Conservation (phyloP, 2,888 invertebrate genomes). For the Cheilosia pagana region DNA sequence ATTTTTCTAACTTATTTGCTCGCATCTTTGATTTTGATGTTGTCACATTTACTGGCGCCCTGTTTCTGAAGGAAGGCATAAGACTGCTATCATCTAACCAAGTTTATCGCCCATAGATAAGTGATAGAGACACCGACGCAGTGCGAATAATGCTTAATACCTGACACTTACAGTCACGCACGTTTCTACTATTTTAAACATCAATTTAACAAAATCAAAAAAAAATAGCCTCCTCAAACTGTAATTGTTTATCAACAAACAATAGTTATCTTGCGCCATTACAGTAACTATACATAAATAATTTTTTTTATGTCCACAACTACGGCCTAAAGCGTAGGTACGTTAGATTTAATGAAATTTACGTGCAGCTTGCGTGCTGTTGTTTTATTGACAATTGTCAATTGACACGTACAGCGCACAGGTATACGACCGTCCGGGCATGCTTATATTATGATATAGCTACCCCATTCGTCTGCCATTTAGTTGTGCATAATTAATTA, state of each 20-base stretch:
- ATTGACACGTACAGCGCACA: neutral
- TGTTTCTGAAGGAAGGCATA: too few relatives aligned
- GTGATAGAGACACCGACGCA: neutral
- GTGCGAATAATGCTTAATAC: too few relatives aligned
- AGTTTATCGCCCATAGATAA: neutral
- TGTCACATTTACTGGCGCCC: too few relatives aligned
- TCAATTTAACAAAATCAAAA: too few relatives aligned
- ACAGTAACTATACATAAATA: neutral
- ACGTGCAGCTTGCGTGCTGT: conserved; percentile 45
- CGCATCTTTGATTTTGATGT: too few relatives aligned
- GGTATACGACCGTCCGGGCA: conserved; percentile 20
- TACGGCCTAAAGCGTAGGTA: conserved; percentile 4
- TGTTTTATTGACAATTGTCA: neutral
- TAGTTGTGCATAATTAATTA: too few relatives aligned
- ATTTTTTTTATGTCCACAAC: neutral
- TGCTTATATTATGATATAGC: neutral
- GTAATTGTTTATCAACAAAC: conserved; percentile 22
- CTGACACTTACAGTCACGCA: too few relatives aligned
- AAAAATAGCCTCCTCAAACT: too few relatives aligned
- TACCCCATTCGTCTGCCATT: too few relatives aligned
- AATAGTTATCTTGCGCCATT: neutral
- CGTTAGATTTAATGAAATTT: conserved; percentile 40
- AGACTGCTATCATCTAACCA: too few relatives aligned
- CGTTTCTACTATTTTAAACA: too few relatives aligned
- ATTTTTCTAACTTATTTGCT: too few relatives aligned